Conservation (phyloP, 2,113 vertebrate species). For the Zosterops borbonicus region DNA sequence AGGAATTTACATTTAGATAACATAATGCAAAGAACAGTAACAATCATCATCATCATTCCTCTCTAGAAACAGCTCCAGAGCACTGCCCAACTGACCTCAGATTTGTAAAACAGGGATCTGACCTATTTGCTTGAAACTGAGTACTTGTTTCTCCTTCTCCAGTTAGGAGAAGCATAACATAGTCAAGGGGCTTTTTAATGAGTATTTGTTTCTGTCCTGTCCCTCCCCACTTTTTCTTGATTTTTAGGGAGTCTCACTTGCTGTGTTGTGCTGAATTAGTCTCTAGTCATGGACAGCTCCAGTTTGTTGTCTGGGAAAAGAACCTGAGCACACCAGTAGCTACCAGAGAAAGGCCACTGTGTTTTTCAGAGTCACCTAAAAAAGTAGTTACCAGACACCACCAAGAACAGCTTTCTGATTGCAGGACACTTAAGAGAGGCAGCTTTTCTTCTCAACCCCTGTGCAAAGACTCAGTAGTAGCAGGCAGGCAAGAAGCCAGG, state of each 20-base stretch:
- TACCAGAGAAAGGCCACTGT: not conserved
- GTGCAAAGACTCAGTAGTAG: not conserved
- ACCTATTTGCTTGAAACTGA: not conserved
- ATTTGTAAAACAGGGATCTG: not conserved
- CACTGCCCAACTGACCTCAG: not conserved
- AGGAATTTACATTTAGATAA: slow-evolving; percentile 28
- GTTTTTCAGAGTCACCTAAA: not conserved
- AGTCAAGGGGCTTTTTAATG: not conserved
- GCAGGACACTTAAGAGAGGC: not conserved
- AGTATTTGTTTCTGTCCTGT: not conserved
- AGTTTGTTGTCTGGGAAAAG: not conserved
- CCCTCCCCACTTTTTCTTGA: not conserved
- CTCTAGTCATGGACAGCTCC: not conserved
- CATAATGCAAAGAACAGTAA: not conserved
- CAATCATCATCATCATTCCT: not conserved
- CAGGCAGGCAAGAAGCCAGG: not conserved
- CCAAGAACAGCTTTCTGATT: not conserved
- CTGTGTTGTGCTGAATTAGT: not conserved
- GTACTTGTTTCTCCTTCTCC: not conserved
- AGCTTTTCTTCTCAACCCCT: not conserved
- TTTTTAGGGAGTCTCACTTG: not conserved
- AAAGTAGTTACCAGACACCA: not conserved
- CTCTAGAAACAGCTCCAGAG: not conserved
- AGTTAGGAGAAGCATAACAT: not conserved
- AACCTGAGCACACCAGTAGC: not conserved